These are phyloP conservation scores for Orgyia antiqua DNA, from an alignment of 2,888 invertebrate species.

Conservation along the genomic window DNA sequence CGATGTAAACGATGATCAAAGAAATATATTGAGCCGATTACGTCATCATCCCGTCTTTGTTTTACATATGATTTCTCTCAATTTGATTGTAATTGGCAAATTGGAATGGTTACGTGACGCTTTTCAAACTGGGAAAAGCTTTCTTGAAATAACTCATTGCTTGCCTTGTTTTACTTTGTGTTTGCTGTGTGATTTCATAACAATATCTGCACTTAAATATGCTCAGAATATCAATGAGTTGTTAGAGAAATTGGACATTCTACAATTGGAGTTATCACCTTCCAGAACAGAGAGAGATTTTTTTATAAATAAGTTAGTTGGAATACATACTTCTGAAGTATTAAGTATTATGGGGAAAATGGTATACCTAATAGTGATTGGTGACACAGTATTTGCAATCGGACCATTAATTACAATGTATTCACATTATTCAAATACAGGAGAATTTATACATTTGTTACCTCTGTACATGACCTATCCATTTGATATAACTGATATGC, in stretches of 20 bases:
- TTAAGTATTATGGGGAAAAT: conserved; percentile 4
- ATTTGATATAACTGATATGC: conserved; percentile 12
- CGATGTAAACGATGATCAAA: conserved; percentile 1
- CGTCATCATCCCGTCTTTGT: conserved; percentile 5
- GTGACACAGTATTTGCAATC: conserved; percentile 9
- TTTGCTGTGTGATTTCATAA: conserved; percentile 8
- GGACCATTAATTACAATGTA: conserved; percentile 6
- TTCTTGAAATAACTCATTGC: conserved; percentile 14
- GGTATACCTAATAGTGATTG: conserved; percentile 4
- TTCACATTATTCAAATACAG: conserved; percentile 5
- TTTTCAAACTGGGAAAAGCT: conserved; percentile 7
- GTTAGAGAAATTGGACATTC: conserved; percentile 7
- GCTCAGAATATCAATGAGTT: conserved; percentile 9
- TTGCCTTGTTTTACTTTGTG: conserved; percentile 13
- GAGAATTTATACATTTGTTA: conserved; percentile 11
- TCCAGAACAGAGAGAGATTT: conserved; percentile 3
- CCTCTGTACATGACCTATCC: conserved; percentile 15
- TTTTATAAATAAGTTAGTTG: conserved; percentile 8
- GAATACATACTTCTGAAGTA: conserved; percentile 8
- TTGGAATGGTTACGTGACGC: conserved; percentile 10
- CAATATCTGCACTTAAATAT: conserved; percentile 7
- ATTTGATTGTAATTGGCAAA: conserved; percentile 5
- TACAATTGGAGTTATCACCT: conserved; percentile 4
- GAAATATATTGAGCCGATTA: conserved; percentile 2
- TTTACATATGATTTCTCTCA: conserved; percentile 6